Percentiles rank a stretch among this genome's conserved stretches.
Conservation (phyloP, 2,888 invertebrate genomes). For the Latrodectus hesperus region DNA sequence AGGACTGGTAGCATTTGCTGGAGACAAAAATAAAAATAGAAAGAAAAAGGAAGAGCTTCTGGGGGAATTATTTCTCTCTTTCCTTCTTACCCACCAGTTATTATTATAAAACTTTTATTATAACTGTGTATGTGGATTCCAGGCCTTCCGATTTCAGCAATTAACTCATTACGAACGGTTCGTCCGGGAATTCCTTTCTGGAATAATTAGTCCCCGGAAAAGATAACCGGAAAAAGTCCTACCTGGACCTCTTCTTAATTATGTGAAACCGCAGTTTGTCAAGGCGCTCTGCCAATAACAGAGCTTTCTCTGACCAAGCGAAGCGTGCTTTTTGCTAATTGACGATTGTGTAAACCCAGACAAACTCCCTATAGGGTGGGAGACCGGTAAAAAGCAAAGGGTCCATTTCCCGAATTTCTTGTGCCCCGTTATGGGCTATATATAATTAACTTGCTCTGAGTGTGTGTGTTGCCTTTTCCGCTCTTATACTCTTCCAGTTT, state of each 20-base stretch:
- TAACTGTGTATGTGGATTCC: conserved; percentile 34
- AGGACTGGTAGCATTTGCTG: conserved; percentile 5
- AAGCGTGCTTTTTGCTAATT: conserved; percentile 65
- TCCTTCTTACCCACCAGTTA: conserved; percentile 38
- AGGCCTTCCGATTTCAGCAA: conserved; percentile 46
- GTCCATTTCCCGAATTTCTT: not conserved
- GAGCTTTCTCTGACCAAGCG: conserved; percentile 5
- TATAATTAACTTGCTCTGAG: conserved; percentile 55
- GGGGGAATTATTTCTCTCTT: not conserved
- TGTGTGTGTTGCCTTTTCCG: not conserved
- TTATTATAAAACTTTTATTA: conserved; percentile 66
- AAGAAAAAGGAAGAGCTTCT: conserved; percentile 5
- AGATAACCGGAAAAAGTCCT: conserved; percentile 36
- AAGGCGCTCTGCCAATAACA: conserved; percentile 68
- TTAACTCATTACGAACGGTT: conserved; percentile 63
- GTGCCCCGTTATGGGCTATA: not conserved
- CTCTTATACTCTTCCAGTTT: conserved; percentile 13
- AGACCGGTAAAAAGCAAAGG: conserved; percentile 43
- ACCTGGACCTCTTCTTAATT: conserved; percentile 66
- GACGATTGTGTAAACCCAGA: conserved; percentile 34
- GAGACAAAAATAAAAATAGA: conserved; percentile 13
- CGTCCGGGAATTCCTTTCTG: conserved; percentile 50
- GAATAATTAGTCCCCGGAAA: conserved; percentile 52
- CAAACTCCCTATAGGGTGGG: conserved; percentile 2
- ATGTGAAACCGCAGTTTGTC: conserved; percentile 62